Conservation (phyloP, 2,797 vertebrate species). For the Netta rufina region DNA sequence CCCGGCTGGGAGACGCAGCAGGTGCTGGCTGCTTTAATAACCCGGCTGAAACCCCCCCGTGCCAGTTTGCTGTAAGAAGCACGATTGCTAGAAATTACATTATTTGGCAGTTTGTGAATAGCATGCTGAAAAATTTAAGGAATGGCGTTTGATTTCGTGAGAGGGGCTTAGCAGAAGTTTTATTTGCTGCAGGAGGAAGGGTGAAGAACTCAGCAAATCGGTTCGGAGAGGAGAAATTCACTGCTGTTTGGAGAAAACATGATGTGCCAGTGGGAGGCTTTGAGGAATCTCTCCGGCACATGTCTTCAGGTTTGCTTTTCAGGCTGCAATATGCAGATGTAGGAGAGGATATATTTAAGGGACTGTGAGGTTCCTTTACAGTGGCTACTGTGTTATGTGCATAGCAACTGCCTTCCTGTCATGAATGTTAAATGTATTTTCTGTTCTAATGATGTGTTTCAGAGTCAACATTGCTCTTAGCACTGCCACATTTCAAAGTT, state of each 20-base stretch:
- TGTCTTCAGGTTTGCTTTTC: neutral
- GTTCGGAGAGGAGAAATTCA: neutral
- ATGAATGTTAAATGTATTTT: slow-evolving; percentile 21
- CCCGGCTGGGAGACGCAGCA: neutral
- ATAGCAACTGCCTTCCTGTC: neutral
- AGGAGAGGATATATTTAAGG: neutral
- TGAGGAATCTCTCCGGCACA: neutral
- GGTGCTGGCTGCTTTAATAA: neutral
- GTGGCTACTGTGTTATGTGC: neutral
- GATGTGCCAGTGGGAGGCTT: neutral
- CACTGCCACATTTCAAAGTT: neutral
- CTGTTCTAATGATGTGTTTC: neutral
- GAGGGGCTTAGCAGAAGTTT: neutral
- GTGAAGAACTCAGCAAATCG: rapidly evolving
- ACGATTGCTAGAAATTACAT: slow-evolving; percentile 23
- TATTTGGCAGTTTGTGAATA: slow-evolving; percentile 20
- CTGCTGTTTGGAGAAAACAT: rapidly evolving
- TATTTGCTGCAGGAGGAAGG: neutral
- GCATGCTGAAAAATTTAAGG: neutral
- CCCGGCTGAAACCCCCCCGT: neutral
- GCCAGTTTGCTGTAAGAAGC: neutral
- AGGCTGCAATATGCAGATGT: neutral
- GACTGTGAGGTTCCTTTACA: neutral
- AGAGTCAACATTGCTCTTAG: neutral
- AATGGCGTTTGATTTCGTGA: neutral